Conservation (phyloP, 1,140 invertebrate genomes). For the Sarcophaga peregrina region DNA sequence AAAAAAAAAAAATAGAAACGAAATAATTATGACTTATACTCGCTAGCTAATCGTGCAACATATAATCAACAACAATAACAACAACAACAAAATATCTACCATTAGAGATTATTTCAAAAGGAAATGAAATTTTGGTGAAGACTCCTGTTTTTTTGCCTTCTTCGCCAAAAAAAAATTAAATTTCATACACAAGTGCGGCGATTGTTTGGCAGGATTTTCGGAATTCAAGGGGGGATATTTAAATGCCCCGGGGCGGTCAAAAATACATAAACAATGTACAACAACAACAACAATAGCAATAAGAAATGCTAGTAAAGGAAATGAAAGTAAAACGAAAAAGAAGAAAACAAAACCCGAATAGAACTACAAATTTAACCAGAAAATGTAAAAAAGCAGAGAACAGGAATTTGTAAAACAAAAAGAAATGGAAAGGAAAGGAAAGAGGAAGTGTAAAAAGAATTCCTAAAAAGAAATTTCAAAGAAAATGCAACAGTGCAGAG, state of each 20-base stretch:
- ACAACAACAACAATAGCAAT: not conserved
- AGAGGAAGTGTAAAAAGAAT: no score
- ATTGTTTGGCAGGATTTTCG: not conserved
- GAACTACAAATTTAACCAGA: no score
- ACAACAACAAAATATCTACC: not conserved
- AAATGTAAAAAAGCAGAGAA: no score
- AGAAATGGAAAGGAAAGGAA: no score
- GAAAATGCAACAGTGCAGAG: no score
- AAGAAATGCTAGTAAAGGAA: not conserved
- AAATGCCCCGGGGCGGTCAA: slow-evolving; percentile 7
- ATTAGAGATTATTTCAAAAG: not conserved
- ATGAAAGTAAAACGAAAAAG: not conserved
- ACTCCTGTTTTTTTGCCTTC: not conserved
- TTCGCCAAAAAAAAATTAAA: not conserved
- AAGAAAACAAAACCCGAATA: not conserved
- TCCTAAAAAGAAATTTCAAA: no score
- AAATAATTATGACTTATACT: slow-evolving; percentile 37
- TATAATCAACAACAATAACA: slow-evolving; percentile 31
- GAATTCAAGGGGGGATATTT: not conserved
- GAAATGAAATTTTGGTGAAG: not conserved
- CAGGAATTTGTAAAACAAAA: no score
- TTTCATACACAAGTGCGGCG: no score
- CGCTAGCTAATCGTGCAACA: slow-evolving; percentile 27
- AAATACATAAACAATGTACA: slow-evolving; percentile 10
- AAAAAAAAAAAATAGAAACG: not conserved